phyloP scores from a whole-genome alignment of 2,113 vertebrate genomes.

The Microcebus jonahi region DNA sequence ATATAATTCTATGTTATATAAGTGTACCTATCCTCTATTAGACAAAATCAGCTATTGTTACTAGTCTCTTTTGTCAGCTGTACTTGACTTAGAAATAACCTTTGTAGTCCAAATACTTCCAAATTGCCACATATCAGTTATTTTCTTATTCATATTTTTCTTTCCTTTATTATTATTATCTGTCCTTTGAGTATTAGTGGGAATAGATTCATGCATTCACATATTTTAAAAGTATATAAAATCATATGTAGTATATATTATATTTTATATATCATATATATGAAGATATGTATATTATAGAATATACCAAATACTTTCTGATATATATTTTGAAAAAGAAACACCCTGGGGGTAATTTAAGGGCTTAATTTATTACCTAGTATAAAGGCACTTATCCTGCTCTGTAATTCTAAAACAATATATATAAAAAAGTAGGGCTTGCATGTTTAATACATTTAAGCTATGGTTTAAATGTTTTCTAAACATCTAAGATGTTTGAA shows the following conservation, averaged over 20 bases:
- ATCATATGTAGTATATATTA: background rate
- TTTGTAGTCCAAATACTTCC: background rate
- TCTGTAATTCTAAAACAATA: background rate
- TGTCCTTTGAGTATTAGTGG: background rate
- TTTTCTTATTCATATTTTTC: background rate
- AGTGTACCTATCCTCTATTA: background rate
- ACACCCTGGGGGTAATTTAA: background rate
- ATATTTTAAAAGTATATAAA: too few relatives aligned
- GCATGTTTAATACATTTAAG: background rate
- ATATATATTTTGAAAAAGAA: constrained; percentile 9
- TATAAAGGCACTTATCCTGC: background rate
- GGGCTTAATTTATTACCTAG: background rate
- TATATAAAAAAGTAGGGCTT: background rate
- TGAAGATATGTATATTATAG: background rate
- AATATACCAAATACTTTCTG: background rate
- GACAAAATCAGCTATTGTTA: background rate
- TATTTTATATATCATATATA: background rate
- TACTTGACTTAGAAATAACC: constrained; percentile 18
- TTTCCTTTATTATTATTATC: background rate
- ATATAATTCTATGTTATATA: constrained; percentile 11
- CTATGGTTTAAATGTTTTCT: background rate
- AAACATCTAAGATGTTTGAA: too few relatives aligned
- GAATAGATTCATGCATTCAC: background rate
- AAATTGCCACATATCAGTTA: background rate
- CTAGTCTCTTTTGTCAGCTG: background rate